Evolutionary conservation across 2,888 invertebrate genomes (phyloP), one percentile per base, ranked within the genome.

Genomic region (Pandemis cinnamomeana): DNA sequence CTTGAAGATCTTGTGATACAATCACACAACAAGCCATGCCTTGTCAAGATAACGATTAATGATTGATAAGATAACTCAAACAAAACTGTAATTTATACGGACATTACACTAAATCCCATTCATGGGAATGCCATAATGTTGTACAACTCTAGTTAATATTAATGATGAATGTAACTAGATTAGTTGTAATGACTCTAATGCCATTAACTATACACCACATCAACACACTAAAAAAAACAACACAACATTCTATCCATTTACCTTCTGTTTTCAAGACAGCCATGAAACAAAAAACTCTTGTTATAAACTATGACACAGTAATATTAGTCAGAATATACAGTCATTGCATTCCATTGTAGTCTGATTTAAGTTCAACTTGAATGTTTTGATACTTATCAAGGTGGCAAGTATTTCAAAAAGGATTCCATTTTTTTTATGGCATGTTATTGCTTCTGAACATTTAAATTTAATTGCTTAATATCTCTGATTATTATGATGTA

Each of bases 231-330:
- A 42, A 60, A 41, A 62, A 77, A 63, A 67, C 76, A 71, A 80
- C 71, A 78, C 72, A 75, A 75, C 80, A 77, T 76, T 71, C 46
- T 75, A 75, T 75, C 78, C 76, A 77, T 80, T 92, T 93, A 93
- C 93, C 93, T 93, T 93, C 93, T 93, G 87, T 86, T 81, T 85
- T 84, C 85, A 84, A 82, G 87, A 82, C 80, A 88, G 84, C 81
- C 93, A 93, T 93, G 93, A 81, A 93, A 93, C 91, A 93, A 92
- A 90, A 91, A 82, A 90, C 83, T 7, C 5, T 7, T 36, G 48
- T 64, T 48, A 36, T n/a, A 27, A 64, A 27, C 48, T 62, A 42
- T n/a, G n/a, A 41, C 61, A 60, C 42, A 62, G 8, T 13, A 5
- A 42, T 42, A n/a, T 10, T 5, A 53, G 11, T 58, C 8, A 8